These are phyloP conservation scores for Sycobia sp. DNA, from an alignment of 1,140 invertebrate genomes.

Conservation along the genomic window DNA sequence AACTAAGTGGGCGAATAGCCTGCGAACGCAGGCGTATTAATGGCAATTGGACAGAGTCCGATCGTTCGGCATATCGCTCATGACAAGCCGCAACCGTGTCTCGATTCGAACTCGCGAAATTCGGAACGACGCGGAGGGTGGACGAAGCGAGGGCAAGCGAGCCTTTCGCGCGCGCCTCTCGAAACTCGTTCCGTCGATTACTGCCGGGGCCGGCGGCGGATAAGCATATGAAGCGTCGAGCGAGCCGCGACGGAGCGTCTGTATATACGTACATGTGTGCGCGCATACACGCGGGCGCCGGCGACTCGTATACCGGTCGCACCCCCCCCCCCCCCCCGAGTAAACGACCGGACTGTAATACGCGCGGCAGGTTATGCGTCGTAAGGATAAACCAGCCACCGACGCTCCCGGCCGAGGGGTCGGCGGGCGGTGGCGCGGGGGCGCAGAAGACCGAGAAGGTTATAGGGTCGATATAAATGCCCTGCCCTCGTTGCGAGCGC, in stretches of 20 bases:
- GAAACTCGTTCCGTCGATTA: conserved; percentile 28
- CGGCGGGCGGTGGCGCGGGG: too few relatives aligned
- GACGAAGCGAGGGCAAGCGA: background rate
- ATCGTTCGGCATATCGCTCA: background rate
- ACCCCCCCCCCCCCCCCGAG: background rate
- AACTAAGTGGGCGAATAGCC: background rate
- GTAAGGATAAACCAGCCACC: background rate
- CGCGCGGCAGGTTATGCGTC: background rate
- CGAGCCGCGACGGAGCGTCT: background rate
- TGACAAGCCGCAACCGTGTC: conserved; percentile 1
- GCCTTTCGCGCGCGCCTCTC: conserved; percentile 4
- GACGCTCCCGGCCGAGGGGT: background rate
- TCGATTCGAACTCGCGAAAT: conserved; percentile 15
- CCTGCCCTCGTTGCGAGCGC: background rate
- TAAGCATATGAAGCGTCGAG: conserved; percentile 11
- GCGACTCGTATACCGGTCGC: background rate
- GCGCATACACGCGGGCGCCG: too few relatives aligned
- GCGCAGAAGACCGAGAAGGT: conserved; percentile 3
- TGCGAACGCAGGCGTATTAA: background rate
- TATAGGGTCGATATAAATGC: conserved; percentile 35
- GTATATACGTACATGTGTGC: too few relatives aligned
- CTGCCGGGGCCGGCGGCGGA: conserved; percentile 1
- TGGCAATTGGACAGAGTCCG: conserved; percentile 8
- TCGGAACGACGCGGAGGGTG: background rate
- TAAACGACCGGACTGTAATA: background rate